Base-by-base conservation (phyloP, 2,888 invertebrate genomes). In the Tupiocoris notatus region DNA sequence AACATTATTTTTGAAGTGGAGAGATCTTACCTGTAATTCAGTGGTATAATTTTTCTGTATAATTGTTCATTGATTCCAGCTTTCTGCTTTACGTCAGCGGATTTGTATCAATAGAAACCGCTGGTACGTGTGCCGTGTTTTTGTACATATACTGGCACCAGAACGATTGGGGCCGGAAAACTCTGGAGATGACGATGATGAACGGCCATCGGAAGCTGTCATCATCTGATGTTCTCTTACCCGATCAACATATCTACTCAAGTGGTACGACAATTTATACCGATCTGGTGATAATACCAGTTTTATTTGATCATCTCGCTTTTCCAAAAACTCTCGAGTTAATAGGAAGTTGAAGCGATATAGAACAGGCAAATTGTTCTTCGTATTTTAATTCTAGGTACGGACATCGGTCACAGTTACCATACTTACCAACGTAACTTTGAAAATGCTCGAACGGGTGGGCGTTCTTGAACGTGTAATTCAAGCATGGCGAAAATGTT, bases 101-200 rank as follows among this genome's bases (percentile, higher is more conserved):
- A 39, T 93, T 95, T 82, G 88, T 95, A 80, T 89, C 91, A 76
- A 92, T 92, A 7, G 94, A 95, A 84, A 86, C 94, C 79, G 92
- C 95, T 25, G 95, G 95, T 58, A 91, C 94, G 17, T 90, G 92
- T 79, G 93, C 94, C 77, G 91, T 95, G 80, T 94, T 94, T 84
- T 89, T 94, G 79, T 95, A 93, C 85, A 92, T 95, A 81, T 90
- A 91, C 83, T 90, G 90, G 88, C 90, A 91, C 82, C 91, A 91
- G 84, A 87, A 78, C 20, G 80, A 80, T 70, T 80, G 80, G 80
- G 75, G 79, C 25, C 77, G 76, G 63, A 80, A 80, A 66, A 73
- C 79, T 0, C 76, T 80, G 21, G 80, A 80, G 63, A 76, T 80
- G 75, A 78, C 79, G 25, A 77, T 79, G 59, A 78, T 80, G 70